Percentiles rank a stretch among this genome's conserved stretches.
Evolutionary conservation across 2,113 vertebrate species (phyloP).

Genomic region (Salvator merianae): DNA sequence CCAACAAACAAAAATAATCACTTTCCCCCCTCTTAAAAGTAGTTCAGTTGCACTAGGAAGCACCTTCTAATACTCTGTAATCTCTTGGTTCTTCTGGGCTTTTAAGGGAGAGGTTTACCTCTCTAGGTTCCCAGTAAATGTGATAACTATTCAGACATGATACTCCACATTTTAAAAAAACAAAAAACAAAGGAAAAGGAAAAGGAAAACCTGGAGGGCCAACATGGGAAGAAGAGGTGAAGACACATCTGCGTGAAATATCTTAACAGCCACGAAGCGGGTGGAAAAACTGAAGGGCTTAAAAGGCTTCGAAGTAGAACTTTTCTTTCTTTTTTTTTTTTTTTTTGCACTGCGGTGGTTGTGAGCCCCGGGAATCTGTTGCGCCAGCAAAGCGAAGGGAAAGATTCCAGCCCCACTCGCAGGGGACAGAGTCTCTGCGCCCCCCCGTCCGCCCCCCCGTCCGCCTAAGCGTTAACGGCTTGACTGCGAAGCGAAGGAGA

Average conservation of each 20-base stretch:
- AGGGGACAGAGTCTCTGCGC: conserved; percentile 6
- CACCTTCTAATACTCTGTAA: background rate
- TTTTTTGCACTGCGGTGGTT: too few species aligned
- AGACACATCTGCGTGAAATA: background rate
- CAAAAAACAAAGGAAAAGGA: background rate
- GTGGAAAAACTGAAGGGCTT: background rate
- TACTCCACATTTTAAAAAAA: background rate
- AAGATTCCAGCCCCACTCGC: conserved; percentile 40
- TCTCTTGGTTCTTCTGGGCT: too few species aligned
- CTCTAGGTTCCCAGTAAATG: background rate
- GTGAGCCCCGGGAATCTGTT: conserved; percentile 46
- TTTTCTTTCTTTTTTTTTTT: too few species aligned
- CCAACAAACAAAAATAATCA: background rate
- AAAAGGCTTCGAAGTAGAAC: too few species aligned
- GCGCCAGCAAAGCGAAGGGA: conserved; percentile 61
- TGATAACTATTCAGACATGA: background rate
- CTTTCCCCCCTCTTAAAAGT: background rate
- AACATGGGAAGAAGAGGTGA: fast-evolving
- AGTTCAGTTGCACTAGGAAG: background rate
- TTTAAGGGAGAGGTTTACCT: background rate
- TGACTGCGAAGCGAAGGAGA: conserved; percentile 63
- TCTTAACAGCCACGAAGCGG: conserved; percentile 2
- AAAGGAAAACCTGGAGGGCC: background rate
- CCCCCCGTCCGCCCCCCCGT: background rate
- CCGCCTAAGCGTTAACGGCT: conserved; percentile 52